Base-by-base conservation (phyloP, 2,797 vertebrate genomes). In the Malacoctenus gilli region DNA sequence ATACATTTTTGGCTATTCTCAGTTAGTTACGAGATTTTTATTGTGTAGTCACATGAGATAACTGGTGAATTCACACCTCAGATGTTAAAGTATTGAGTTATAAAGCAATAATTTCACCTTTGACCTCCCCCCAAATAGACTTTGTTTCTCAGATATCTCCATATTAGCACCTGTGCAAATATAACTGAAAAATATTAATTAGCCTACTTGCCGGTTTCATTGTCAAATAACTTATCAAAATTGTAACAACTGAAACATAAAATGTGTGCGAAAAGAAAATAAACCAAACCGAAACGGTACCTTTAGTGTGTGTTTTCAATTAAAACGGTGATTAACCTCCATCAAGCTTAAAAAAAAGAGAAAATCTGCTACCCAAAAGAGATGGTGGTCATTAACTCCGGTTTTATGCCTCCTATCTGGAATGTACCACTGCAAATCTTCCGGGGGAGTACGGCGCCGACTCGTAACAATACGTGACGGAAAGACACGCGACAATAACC, bases 361-460 rank as follows among this genome's bases (percentile, higher is more conserved):
- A n/a, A n/a, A n/a, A n/a, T n/a, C n/a, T 78, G 57, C 73, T 75
- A 77, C 75, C 75, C 75, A 78, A 80, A 82, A 84, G 76, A 87
- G 73, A 75, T 77, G 82, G 77, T 77, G 82, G 77, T 85, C 79
- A 89, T 89, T 89, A 89, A 89, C 87, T 89, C 82, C 31, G 82
- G 31, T 83, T 85, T 90, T 89, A 89, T 91, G 85, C 85, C 88
- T 91, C 87, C 89, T 89, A 86, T 91, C 70, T 83, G 89, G 92
- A 88, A 22, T 7, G 77, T 61, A 88, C 90, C 87, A 93, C 77
- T 82, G 0, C 40, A 48, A 38, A 37, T 30, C 12, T 67, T 68
- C 46, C 47, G 72, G 89, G 85, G 83, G 63, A 42, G 43, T 41
- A 65, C 37, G 66, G 66, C 68, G 64, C 57, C 57, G 59, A 63